Evolutionary conservation across 2,113 vertebrate genomes (phyloP), one percentile per base, ranked within the genome.

Genomic region (Sinocyclocheilus anophthalmus): DNA sequence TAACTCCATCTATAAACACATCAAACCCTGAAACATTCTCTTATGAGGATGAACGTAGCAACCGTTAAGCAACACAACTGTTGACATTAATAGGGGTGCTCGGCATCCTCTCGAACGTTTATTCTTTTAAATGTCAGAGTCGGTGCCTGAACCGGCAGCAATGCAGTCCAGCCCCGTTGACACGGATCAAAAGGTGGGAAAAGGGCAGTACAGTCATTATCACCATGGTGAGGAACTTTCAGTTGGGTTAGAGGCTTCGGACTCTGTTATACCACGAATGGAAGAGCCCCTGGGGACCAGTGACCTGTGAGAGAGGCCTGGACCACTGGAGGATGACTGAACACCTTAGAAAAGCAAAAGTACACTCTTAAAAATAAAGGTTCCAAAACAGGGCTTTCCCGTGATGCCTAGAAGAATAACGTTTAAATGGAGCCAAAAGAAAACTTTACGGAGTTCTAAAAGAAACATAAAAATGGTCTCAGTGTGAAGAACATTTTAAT

Each of bases 61-160:
- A 18, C 30, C 0, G 26, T n/a, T 79, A 67, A 39, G 55, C 30
- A 16, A 50, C 79, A 55, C 22, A 16, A 24, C 67, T 7, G 63
- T 67, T 48, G 82, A 59, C 53, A 37, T 67, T 77, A 77, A 63
- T 42, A 18, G 18, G 33, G 57, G 9, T 59, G n/a, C 57, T 20
- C 20, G 82, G 83, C 4, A 59, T 72, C 14, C 7, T 39, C 48
- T 77, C 37, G 2, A 76, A 67, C 67, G 50, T 88, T 77, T 81
- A 78, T 70, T 76, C 70, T 70, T 76, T 79, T 85, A 88, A 88
- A 85, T 85, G 84, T 88, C 87, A 88, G 30, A 50, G 61, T 81
- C 69, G 8, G 14, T 26, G n/a, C 26, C 76, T 81, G 22, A 69
- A 69, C 30, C 48, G 11, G 37, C 65, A 79, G 81, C 30, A 53